These are phyloP conservation scores for Prinia subflava DNA, from an alignment of 2,113 vertebrate species.

Conservation along the genomic window DNA sequence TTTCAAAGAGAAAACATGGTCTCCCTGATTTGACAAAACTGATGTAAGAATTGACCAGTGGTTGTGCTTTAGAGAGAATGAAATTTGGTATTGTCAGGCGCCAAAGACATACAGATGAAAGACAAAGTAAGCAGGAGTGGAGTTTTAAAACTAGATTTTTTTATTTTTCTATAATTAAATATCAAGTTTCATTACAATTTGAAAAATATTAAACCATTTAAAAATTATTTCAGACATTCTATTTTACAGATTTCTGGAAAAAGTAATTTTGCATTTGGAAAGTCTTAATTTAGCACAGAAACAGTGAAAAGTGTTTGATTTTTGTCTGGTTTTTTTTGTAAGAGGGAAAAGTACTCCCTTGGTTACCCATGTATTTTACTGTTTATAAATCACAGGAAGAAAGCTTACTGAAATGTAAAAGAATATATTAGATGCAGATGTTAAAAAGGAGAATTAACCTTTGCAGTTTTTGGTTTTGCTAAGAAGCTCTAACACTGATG, in stretches of 20 bases:
- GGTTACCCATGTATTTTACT: background rate
- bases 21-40: background rate
- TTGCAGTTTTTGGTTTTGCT: background rate
- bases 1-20: background rate
- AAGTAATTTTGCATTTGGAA: background rate
- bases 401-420: background rate
- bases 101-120: background rate
- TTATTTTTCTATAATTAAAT: background rate
- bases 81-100: background rate
- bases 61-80: background rate
- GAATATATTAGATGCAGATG: background rate
- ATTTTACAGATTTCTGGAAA: background rate
- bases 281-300: background rate
- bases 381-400: background rate
- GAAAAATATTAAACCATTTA: accelerated
- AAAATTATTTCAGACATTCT: background rate
- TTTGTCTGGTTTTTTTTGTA: background rate
- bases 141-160: background rate
- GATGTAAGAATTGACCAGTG: background rate
- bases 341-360: background rate
- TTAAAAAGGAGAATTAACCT: background rate
- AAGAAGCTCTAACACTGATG: background rate
- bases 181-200: background rate
- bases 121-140: background rate
- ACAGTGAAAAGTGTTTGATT: background rate